phyloP scores from a whole-genome alignment of 2,113 vertebrate genomes.

The Noturus placidus region DNA sequence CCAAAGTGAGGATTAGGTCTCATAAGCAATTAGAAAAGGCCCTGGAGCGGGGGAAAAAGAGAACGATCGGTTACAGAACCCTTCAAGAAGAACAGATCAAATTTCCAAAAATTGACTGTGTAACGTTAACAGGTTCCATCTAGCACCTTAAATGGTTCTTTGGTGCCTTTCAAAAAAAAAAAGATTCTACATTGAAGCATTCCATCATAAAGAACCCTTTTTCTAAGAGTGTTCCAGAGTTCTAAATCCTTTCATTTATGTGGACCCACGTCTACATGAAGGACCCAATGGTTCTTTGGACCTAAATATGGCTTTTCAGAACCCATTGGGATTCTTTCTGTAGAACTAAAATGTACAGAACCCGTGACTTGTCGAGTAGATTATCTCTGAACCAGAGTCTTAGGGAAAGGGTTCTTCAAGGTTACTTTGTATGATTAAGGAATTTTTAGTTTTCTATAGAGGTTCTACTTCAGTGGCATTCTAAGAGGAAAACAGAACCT shows the following conservation, averaged over 20 bases:
- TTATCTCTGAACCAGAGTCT: neutral
- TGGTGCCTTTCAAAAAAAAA: neutral
- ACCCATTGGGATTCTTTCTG: neutral
- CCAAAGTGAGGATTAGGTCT: constrained; percentile 39
- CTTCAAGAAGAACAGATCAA: constrained; percentile 7
- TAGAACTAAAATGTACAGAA: neutral
- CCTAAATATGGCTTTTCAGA: neutral
- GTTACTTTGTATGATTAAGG: neutral
- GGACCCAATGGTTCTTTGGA: neutral
- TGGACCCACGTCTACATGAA: neutral
- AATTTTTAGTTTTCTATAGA: neutral
- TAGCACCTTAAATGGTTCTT: no score
- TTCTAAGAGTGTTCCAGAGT: no score
- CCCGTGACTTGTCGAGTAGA: neutral
- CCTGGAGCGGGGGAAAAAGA: constrained; percentile 14
- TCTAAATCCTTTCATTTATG: neutral
- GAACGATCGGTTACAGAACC: neutral
- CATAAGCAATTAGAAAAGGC: constrained; percentile 31
- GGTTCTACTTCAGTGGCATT: neutral
- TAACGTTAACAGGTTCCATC: neutral
- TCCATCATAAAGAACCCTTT: neutral
- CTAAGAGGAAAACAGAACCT: neutral
- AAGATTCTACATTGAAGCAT: no score
- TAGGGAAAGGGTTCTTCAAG: neutral
- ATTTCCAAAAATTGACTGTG: constrained; percentile 6